phyloP scores from a whole-genome alignment of 1,140 invertebrate species.

The Trichomalopsis sarcophagae region DNA sequence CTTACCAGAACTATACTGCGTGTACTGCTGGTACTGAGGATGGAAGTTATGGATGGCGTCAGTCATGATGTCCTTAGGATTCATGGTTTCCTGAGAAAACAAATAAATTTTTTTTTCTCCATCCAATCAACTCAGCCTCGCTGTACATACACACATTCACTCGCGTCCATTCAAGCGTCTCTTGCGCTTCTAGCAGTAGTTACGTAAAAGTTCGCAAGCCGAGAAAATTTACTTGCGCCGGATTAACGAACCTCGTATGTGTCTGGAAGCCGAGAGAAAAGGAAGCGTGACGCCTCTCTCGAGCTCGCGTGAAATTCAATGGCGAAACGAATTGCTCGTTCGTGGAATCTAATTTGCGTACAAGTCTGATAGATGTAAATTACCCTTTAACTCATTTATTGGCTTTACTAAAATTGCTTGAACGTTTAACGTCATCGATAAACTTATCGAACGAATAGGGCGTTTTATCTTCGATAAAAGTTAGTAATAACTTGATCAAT shows the following conservation, averaged over 20 bases:
- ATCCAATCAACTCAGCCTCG: neutral
- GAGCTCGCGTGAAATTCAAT: neutral
- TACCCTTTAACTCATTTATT: neutral
- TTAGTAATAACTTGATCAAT: neutral
- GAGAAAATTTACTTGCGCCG: constrained; percentile 24
- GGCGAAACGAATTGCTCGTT: neutral
- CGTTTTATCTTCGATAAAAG: neutral
- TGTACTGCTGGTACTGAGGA: constrained; percentile 99
- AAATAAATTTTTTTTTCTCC: constrained; percentile 14
- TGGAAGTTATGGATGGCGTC: constrained; percentile 99
- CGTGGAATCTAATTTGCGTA: neutral
- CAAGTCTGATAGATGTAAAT: neutral
- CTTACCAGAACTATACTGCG: constrained; percentile 96
- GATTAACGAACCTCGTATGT: neutral
- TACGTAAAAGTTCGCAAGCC: neutral
- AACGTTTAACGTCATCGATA: neutral
- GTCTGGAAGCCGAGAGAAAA: neutral
- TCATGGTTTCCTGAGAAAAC: constrained; percentile 95
- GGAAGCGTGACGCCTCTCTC: neutral
- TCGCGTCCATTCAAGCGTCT: neutral
- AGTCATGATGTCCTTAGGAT: constrained; percentile 99
- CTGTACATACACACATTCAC: neutral
- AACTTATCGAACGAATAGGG: neutral
- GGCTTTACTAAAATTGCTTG: neutral
- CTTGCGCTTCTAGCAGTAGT: neutral